Conservation (phyloP, 2,888 invertebrate species). For the Andrena hattorfiana region DNA sequence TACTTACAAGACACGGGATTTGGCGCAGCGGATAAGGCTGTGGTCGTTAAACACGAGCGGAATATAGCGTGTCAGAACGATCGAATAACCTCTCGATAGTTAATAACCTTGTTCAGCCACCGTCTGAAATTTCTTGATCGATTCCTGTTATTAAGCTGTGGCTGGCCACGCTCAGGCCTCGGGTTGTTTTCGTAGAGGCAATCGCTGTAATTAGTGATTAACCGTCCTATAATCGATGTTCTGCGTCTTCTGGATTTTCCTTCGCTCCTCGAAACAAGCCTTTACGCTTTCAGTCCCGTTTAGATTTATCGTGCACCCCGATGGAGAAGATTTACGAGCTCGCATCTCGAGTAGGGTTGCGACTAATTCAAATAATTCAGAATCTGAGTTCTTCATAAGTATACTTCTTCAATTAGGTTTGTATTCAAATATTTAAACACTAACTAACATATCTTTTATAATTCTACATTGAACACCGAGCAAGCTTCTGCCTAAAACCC, state of each 20-base stretch:
- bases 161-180: constrained; percentile 64
- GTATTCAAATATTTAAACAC: no score
- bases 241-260: constrained; percentile 54
- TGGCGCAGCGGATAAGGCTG: constrained; percentile 20
- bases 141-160: constrained; percentile 77
- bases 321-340: constrained; percentile 32
- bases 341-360: neutral
- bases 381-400: no score
- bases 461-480: no score
- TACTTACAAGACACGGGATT: constrained; percentile 22
- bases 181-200: constrained; percentile 78
- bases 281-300: constrained; percentile 41
- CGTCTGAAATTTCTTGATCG: constrained; percentile 77
- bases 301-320: constrained; percentile 37
- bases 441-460: no score
- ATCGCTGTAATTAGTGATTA: constrained; percentile 81
- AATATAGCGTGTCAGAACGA: constrained; percentile 63
- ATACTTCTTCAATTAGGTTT: no score
- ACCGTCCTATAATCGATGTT: constrained; percentile 71
- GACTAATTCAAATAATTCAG: no score
- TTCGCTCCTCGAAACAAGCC: neutral
- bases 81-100: constrained; percentile 73
- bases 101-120: constrained; percentile 78
- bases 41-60: constrained; percentile 44
- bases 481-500: no score